These are phyloP conservation scores for Lepilemur ruficaudatus DNA, from an alignment of 2,797 vertebrate species.

Conservation along the genomic window DNA sequence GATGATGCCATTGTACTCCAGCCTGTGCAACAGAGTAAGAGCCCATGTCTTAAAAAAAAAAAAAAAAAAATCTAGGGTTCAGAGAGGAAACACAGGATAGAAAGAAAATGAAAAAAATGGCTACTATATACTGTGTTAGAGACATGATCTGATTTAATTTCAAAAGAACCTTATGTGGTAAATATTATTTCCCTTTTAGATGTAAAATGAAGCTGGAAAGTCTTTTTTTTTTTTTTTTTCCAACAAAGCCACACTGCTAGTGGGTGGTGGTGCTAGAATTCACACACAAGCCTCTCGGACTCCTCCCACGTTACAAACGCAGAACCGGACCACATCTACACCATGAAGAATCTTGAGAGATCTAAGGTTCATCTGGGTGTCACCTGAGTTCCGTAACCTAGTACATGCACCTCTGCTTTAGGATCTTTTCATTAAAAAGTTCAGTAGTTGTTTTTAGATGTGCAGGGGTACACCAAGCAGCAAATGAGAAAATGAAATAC, in stretches of 20 bases:
- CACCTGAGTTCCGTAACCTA: neutral
- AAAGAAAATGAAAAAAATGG: neutral
- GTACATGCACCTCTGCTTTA: neutral
- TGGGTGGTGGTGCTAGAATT: neutral
- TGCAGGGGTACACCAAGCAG: neutral
- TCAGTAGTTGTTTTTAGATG: neutral
- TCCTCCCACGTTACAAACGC: neutral
- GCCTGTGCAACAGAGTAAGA: too few relatives aligned
- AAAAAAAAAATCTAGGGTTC: neutral
- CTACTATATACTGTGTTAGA: neutral
- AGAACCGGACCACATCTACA: neutral
- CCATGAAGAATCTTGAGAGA: neutral
- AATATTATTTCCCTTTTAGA: neutral
- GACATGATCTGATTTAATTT: neutral
- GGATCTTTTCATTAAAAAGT: neutral
- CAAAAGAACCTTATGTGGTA: neutral
- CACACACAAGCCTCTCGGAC: neutral
- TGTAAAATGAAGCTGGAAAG: neutral
- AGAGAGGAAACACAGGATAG: neutral
- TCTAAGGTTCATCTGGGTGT: neutral
- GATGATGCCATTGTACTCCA: too few relatives aligned
- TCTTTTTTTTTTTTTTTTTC: neutral
- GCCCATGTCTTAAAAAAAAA: too few relatives aligned
- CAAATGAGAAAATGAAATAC: neutral
- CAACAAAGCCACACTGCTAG: neutral